Evolutionary conservation across 2,797 vertebrate species (phyloP), one percentile per base, ranked within the genome.

Genomic region (Emys orbicularis): DNA sequence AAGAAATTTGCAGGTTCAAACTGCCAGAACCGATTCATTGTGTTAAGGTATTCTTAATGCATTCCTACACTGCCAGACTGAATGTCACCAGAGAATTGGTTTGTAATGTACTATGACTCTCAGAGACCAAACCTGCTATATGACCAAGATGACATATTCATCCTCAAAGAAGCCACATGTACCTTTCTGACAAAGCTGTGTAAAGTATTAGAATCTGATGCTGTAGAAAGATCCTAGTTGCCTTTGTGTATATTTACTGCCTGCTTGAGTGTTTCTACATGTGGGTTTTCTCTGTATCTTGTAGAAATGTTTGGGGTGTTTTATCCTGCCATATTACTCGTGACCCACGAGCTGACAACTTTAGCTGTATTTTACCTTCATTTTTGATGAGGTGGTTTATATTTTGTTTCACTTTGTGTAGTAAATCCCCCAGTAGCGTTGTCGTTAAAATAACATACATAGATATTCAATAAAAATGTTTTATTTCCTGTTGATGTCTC

Each of bases 391-490:
- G 99, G 99, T 99, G 99, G 99, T 99, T 99, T 98, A 98, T 99
- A 99, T 99, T 99, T 99, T 96, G 98, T 99, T 99, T 99, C 99
- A 99, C 98, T 99, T 99, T 99, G 99, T 99, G 99, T 99, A 99
- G 99, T 99, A 99, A 99, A 99, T 98, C 98, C 99, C 99, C 99
- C 98, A 98, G 99, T 99, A 99, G 98, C 99, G 99, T 99, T 99
- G 99, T 99, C 98, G 99, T 99, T 99, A 99, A 99, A 98, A 99
- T 99, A 99, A 99, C 99, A 99, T 99, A 99, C 99, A 99, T 99
- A 98, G 99, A 99, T 99, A 99, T 99, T 99, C 99, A 99, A 99
- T 99, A 99, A 99, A 99, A 99, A 99, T 98, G 99, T 99, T 99
- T 99, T 99, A 99, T 99, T 99, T 99, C 99, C 99, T 99, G 99